Percentiles rank a stretch among this genome's conserved stretches.
phyloP scores from a whole-genome alignment of 2,113 vertebrate genomes.

The Bubalus kerabau region DNA sequence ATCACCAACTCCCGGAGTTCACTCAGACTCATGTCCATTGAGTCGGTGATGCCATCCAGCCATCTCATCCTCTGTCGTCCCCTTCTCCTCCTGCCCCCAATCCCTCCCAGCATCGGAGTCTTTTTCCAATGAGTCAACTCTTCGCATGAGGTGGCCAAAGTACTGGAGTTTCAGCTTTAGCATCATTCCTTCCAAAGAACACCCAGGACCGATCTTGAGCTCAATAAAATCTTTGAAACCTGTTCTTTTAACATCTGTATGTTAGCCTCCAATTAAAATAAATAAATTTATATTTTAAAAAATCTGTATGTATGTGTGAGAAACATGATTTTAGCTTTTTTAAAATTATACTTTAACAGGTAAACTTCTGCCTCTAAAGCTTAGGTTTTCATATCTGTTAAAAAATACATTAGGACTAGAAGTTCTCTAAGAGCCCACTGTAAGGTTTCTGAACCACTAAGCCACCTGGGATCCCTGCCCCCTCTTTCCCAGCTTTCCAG shows the following conservation, averaged over 20 bases:
- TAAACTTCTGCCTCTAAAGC: neutral
- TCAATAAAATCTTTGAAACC: neutral
- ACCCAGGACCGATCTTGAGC: neutral
- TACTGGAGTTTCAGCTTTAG: no score
- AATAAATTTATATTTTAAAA: no score
- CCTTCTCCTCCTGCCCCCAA: no score
- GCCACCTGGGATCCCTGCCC: neutral
- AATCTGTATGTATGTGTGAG: neutral
- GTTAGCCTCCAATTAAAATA: neutral
- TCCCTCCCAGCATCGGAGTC: no score
- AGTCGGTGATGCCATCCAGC: no score
- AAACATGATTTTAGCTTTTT: neutral
- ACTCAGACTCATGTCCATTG: no score
- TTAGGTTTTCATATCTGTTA: neutral
- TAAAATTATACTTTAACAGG: neutral
- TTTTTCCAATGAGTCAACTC: no score
- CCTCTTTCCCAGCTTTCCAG: neutral
- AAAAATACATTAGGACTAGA: neutral
- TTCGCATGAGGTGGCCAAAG: no score
- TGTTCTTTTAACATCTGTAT: neutral
- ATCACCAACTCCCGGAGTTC: no score
- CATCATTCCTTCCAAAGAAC: no score
- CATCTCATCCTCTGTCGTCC: no score
- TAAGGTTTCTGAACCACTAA: conserved; percentile 2
- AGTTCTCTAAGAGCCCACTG: neutral